Conservation (phyloP, 2,797 vertebrate species). For the Lepus townsendii region DNA sequence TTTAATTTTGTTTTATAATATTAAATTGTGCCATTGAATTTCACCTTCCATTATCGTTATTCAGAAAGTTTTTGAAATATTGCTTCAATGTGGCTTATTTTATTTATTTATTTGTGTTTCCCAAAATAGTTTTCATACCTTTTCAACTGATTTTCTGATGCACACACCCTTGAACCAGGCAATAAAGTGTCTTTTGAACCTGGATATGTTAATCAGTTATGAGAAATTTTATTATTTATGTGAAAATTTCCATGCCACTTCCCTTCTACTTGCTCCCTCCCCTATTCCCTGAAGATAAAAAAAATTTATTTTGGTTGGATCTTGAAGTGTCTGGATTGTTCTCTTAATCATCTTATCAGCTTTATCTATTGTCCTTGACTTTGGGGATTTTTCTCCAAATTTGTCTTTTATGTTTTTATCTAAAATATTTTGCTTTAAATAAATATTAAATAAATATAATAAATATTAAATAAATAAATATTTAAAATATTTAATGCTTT, state of each 20-base stretch:
- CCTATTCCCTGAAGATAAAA: background rate
- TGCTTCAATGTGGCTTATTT: background rate
- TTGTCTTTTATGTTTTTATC: background rate
- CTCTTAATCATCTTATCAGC: background rate
- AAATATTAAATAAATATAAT: too few relatives aligned
- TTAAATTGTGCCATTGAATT: background rate
- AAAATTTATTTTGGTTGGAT: background rate
- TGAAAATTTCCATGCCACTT: background rate
- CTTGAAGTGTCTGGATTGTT: background rate
- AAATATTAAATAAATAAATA: too few relatives aligned
- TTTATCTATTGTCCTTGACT: background rate
- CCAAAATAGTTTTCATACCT: background rate
- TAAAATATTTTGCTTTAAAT: background rate
- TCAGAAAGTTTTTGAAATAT: background rate
- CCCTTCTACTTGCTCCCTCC: fast-evolving
- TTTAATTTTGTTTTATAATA: background rate
- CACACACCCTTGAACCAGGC: background rate
- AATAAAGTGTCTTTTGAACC: background rate
- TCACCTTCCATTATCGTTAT: background rate
- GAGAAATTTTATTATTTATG: background rate
- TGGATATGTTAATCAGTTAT: background rate
- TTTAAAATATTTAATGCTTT: background rate
- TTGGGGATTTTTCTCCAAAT: background rate
- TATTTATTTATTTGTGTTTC: background rate
- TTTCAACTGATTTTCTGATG: background rate